Evolutionary conservation across 2,797 vertebrate genomes (phyloP).

Genomic region (Falco biarmicus): DNA sequence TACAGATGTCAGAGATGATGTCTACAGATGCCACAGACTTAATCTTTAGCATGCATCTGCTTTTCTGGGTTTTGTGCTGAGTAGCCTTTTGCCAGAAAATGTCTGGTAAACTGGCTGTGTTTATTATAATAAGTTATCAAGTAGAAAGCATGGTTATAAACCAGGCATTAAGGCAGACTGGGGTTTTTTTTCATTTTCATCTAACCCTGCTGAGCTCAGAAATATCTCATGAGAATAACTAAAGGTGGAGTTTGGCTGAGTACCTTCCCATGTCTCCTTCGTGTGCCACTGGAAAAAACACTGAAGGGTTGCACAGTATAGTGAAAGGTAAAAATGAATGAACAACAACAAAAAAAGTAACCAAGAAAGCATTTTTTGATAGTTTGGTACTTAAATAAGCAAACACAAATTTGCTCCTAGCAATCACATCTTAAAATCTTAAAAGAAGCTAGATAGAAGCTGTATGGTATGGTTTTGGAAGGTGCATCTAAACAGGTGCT

Average conservation of each 20-base stretch:
- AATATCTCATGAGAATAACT: background rate
- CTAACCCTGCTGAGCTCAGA: background rate
- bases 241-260: background rate
- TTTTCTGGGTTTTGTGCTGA: background rate
- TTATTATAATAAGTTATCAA: background rate
- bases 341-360: background rate
- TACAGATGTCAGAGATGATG: background rate
- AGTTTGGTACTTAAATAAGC: background rate
- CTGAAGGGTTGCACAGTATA: background rate
- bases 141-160: background rate
- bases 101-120: background rate
- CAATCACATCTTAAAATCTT: fast-evolving
- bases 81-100: background rate
- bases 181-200: background rate
- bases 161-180: background rate
- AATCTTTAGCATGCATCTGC: background rate
- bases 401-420: background rate
- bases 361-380: background rate
- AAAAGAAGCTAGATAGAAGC: background rate
- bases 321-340: background rate
- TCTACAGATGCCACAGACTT: background rate
- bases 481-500: background rate
- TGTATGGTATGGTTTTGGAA: background rate
- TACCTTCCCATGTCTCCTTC: background rate
- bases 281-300: background rate